phyloP scores from a whole-genome alignment of 2,797 vertebrate genomes.

The Leptodactylus fallax region DNA sequence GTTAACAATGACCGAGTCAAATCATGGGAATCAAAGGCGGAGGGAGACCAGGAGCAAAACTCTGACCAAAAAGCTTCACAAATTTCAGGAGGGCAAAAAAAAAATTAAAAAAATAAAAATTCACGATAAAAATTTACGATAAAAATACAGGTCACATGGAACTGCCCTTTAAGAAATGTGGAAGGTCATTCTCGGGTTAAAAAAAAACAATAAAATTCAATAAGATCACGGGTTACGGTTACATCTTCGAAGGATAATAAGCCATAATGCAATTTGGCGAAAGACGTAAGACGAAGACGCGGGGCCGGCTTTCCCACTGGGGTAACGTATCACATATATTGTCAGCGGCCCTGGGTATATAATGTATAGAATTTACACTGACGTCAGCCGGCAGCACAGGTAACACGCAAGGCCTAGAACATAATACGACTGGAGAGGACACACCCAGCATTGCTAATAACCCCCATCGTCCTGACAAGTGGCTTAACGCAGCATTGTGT shows the following conservation, averaged over 20 bases:
- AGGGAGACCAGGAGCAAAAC: no score
- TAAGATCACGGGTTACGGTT: neutral
- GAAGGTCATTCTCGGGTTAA: neutral
- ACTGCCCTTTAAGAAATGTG: neutral
- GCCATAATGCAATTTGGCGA: neutral
- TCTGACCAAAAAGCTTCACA: neutral
- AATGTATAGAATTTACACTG: neutral
- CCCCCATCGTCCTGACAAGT: neutral
- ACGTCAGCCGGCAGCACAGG: constrained; percentile 10
- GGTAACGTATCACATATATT: neutral
- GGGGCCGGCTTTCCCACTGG: neutral
- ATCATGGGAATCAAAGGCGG: no score
- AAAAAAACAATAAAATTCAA: neutral
- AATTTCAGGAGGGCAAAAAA: neutral
- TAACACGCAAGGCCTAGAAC: neutral
- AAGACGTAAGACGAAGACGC: neutral
- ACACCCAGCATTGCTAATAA: constrained; percentile 10
- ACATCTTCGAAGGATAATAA: neutral
- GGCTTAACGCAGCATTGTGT: neutral
- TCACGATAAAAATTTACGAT: no score
- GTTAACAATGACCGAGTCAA: constrained; percentile 1
- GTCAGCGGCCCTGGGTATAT: neutral
- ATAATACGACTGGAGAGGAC: neutral
- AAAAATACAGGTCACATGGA: neutral
- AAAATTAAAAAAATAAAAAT: no score